Conservation (phyloP, 30 jellyfish, hydroid and myxozoan species). For the Hydractinia echinata region DNA sequence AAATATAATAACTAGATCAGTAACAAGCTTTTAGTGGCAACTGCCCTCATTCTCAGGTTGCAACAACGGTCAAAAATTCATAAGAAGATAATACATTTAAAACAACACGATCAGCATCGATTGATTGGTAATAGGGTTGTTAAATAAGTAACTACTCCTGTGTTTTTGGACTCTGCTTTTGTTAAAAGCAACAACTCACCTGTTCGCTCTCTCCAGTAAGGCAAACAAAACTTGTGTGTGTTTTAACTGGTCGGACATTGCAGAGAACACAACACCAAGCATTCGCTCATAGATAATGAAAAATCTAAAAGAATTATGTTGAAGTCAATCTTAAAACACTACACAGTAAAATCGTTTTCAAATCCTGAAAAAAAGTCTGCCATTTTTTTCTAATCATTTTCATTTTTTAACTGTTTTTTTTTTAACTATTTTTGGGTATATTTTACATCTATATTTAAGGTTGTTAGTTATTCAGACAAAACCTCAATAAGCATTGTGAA, state of each 20-base stretch:
- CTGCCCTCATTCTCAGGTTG: background rate
- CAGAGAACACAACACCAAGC: conserved; percentile 5
- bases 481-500: too few species aligned
- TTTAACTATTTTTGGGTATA: too few species aligned
- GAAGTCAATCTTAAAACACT: background rate
- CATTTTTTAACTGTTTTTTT: too few species aligned
- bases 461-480: too few species aligned
- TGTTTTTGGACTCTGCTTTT: too few species aligned
- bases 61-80: background rate
- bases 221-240: background rate
- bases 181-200: conserved; percentile 10
- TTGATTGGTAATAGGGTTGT: too few species aligned
- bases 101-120: background rate
- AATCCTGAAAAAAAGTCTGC: too few species aligned
- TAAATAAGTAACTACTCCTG: too few species aligned
- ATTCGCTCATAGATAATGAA: conserved; percentile 27
- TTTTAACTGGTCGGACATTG: conserved; percentile 10
- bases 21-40: background rate
- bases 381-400: too few species aligned
- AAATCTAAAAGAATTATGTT: conserved; percentile 8
- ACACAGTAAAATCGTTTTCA: background rate
- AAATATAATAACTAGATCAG: too few species aligned
- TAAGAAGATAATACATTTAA: background rate
- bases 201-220: background rate
- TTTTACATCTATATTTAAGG: too few species aligned